These are phyloP conservation scores for Drosophila neoperkinsi DNA, from an alignment of 2,888 invertebrate genomes.

Conservation along the genomic window DNA sequence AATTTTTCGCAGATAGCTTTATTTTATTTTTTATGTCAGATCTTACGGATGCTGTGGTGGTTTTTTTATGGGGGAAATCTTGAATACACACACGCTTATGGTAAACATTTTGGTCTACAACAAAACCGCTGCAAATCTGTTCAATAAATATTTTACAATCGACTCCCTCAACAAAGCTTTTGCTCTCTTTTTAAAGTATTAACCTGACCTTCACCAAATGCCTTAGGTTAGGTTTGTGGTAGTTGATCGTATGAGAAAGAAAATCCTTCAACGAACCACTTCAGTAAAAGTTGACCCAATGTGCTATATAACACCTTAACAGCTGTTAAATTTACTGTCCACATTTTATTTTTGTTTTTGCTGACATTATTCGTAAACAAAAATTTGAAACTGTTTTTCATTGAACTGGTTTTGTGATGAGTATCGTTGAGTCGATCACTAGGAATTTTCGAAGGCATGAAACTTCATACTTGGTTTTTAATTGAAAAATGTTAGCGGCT, in stretches of 20 bases:
- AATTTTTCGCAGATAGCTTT: neutral
- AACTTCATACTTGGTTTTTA: conserved; percentile 60
- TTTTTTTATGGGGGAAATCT: neutral
- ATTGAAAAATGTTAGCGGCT: conserved; percentile 80
- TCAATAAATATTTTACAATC: neutral
- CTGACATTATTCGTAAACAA: too few species aligned
- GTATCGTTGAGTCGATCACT: conserved; percentile 52
- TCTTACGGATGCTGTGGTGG: neutral
- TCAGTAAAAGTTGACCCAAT: neutral
- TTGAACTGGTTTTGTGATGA: conserved; percentile 4
- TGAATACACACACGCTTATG: neutral
- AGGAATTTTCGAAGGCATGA: conserved; percentile 13
- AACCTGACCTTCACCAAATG: neutral
- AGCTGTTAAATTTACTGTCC: neutral
- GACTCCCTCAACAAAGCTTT: neutral
- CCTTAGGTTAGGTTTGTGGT: neutral
- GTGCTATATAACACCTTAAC: neutral
- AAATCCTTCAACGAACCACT: neutral
- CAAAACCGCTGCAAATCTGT: too few species aligned
- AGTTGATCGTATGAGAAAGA: neutral
- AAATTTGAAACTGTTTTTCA: neutral
- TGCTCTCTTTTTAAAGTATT: neutral
- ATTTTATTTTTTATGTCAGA: neutral
- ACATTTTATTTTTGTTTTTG: neutral
- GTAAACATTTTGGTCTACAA: neutral